Evolutionary conservation across 2,113 vertebrate genomes (phyloP).

Genomic region (Gobius niger): DNA sequence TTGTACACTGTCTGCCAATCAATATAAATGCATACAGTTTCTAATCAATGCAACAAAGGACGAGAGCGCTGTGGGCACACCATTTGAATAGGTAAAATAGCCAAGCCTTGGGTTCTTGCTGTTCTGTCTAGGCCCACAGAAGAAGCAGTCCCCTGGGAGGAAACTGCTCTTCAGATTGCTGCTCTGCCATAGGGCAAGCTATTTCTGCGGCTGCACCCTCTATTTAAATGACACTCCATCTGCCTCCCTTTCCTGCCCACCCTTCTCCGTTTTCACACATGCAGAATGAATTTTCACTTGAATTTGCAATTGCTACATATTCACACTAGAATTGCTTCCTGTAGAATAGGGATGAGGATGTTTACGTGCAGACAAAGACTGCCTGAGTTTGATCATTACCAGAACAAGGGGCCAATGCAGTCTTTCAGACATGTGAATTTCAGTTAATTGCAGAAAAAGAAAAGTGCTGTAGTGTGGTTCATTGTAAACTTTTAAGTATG

Average conservation of each 20-base stretch:
- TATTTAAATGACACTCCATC: slow-evolving; percentile 5
- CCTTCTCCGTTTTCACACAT: slow-evolving; percentile 6
- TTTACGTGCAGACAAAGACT: background rate
- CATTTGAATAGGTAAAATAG: slow-evolving; percentile 8
- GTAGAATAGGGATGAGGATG: background rate
- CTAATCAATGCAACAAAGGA: background rate
- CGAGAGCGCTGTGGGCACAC: background rate
- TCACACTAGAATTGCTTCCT: background rate
- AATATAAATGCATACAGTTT: background rate
- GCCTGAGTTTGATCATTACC: slow-evolving; percentile 1
- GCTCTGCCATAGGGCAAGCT: slow-evolving; percentile 8
- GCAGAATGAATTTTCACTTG: background rate
- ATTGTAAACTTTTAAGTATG: too few species aligned
- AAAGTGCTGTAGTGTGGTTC: too few species aligned
- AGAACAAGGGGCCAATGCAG: background rate
- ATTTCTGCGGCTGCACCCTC: slow-evolving; percentile 23
- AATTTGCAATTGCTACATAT: slow-evolving; percentile 5
- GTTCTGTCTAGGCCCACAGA: slow-evolving; percentile 27
- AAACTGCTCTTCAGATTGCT: slow-evolving; percentile 23
- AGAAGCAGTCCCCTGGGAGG: slow-evolving; percentile 27
- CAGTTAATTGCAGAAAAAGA: background rate
- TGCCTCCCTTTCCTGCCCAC: background rate
- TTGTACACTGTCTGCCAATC: background rate
- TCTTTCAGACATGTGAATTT: background rate
- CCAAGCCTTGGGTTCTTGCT: background rate